Conservation (phyloP, 2,888 invertebrate genomes). For the Ptycholaimellus sp. region DNA sequence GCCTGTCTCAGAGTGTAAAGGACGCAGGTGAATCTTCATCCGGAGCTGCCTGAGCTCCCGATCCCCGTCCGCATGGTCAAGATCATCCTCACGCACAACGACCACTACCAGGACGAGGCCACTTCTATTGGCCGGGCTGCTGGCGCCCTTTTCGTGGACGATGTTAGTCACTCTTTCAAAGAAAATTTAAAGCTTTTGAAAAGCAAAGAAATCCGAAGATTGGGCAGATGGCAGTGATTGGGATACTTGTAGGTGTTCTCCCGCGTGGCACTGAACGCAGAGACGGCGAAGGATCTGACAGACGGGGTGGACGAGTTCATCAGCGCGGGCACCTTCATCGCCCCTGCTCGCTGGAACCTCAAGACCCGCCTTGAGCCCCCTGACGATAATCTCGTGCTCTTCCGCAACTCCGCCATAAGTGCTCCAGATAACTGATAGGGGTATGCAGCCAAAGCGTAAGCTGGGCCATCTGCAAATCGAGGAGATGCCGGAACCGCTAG, state of each 20-base stretch:
- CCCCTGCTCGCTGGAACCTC: constrained; percentile 17
- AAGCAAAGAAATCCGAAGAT: too few species aligned
- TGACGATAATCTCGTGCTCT: constrained; percentile 12
- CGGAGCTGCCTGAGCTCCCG: constrained; percentile 15
- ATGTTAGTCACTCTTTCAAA: constrained; percentile 12
- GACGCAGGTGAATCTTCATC: constrained; percentile 7
- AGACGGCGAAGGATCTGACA: constrained; percentile 9
- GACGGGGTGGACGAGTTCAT: constrained; percentile 15
- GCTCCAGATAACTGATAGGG: too few species aligned
- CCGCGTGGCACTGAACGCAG: constrained; percentile 10
- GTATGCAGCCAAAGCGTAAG: constrained; percentile 2
- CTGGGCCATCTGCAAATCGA: neutral
- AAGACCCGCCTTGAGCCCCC: constrained; percentile 27
- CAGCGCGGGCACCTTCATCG: constrained; percentile 12
- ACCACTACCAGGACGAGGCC: constrained; percentile 16
- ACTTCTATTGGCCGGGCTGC: constrained; percentile 25
- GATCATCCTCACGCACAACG: constrained; percentile 24
- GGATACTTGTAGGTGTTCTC: constrained; percentile 12
- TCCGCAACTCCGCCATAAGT: too few species aligned
- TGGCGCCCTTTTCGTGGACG: constrained; percentile 27
- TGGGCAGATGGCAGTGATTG: too few species aligned
- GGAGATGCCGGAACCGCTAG: constrained; percentile 12
- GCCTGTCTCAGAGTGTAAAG: constrained; percentile 11
- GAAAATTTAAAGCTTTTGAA: neutral
- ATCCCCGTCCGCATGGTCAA: constrained; percentile 28